Base-by-base conservation (phyloP, 92 coral and sea anemone species). In the Zoanthus gigantus region DNA sequence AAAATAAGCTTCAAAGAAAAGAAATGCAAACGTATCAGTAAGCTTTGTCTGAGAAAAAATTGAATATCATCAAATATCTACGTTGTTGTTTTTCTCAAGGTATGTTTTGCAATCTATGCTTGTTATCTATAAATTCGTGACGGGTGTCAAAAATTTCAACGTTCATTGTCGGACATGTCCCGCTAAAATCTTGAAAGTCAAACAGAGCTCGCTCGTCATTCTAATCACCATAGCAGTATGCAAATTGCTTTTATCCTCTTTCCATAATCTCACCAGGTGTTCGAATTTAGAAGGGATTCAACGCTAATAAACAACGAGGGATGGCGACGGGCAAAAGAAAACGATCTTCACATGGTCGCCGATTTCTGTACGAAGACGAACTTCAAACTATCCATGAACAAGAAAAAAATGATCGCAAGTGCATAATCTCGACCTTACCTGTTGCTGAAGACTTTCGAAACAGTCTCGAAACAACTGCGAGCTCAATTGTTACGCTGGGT, bases 301-400 rank as follows among this genome's bases (percentile, higher is more conserved):
- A 80, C 45, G 18, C 63, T 47, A 28, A 60, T 60, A 79, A 79
- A 56, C 87, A n/a, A 29, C 47, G 6, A 74, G 71, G 68, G 52
- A 94, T 94, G 98, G 93, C 95, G 58, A 79, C 88, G 53, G 83
- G 84, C 6, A 86, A 86, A 72, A 32, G 77, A 56, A 87, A 88
- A 83, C 94, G 94, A 47, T 71, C 56, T 31, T 78, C 92, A 48
- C 89, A 86, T n/a, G 93, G 92, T 18, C 92, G 98, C 15, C 92
- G 92, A 65, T 95, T 93, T 79, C 86, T 95, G 52, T 89, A 89
- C 54, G 94, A 91, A 80, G 78, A 90, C 66, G 98, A 95, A 90
- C 89, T 95, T 15, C 93, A 87, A 34, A 74, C 42, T 52, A 86
- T 95, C 69, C 52, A 85, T 8, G 77, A 87, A 52, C 90, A 93